Base-by-base conservation (phyloP, 2,888 invertebrate species). In the Idaea biselata region DNA sequence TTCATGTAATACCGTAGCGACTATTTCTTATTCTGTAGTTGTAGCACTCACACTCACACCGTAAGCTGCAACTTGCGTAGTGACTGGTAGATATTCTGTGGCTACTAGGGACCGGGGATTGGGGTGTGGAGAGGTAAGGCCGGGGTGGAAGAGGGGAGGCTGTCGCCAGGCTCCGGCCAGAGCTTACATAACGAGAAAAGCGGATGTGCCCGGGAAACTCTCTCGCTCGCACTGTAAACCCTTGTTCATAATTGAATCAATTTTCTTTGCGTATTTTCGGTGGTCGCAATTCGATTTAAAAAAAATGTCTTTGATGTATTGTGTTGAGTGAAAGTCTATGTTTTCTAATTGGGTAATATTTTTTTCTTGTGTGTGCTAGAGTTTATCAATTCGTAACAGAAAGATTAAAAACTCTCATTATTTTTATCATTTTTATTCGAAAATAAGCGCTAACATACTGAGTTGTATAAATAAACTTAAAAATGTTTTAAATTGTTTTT, bases 181-280 rank as follows among this genome's bases (percentile, higher is more conserved):
- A 87, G 89, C 91, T 92, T 92, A 91, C 87, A 88, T 92, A 92
- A 92, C 88, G 89, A 86, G 91, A 82, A 88, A 89, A 90, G 84
- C 89, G 90, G 89, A 89, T 87, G 88, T 87, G 84, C 82, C 84
- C 83, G 73, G 72, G 78, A 72, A 70, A 73, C 80, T 71, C 68
- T 91, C 91, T 84, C 89, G 63, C 82, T 91, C 87, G 70, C 88
- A 74, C 90, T 25, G 54, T 72, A 73, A 81, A 69, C 85, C 59
- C 64, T 72, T 31, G 76, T 72, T 33, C 65, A 75, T 56, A 69
- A 14, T 61, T 64, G 68, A 32, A n/a, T n/a, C n/a, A n/a, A n/a
- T n/a, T n/a, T n/a, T n/a, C n/a, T n/a, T n/a, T n/a, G 31, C 1
- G 1, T n/a, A 54, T 81, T 86, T 70, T 86, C 76, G 79, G 14